Conservation (phyloP, 2,797 vertebrate species). For the Xenopus petersii region DNA sequence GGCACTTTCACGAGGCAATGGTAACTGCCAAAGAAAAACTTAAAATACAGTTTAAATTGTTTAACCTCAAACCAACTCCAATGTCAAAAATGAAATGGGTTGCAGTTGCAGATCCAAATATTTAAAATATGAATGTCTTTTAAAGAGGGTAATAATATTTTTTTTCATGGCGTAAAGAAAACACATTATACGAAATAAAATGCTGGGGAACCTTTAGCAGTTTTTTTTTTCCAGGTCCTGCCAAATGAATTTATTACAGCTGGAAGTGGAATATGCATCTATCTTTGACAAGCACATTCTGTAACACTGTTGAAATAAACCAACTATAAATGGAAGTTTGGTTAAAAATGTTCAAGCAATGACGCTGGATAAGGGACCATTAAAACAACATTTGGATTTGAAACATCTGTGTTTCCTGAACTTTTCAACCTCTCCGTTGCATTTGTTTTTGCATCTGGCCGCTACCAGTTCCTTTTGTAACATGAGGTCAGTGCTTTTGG, state of each 20-base stretch:
- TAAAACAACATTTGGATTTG: conserved; percentile 25
- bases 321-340: conserved; percentile 30
- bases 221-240: not conserved
- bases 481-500: conserved; percentile 13
- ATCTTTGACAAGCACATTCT: conserved; percentile 36
- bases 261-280: conserved; percentile 20
- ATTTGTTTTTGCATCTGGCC: conserved; percentile 2
- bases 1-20: too few relatives aligned
- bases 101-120: too few relatives aligned
- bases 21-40: too few relatives aligned
- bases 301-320: conserved; percentile 36
- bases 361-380: conserved; percentile 26
- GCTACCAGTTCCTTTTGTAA: conserved; percentile 10
- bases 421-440: conserved; percentile 26
- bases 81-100: too few relatives aligned
- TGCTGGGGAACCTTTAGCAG: not conserved
- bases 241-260: conserved; percentile 11
- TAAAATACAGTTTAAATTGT: too few relatives aligned
- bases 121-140: not conserved
- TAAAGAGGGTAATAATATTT: not conserved
- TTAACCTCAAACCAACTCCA: too few relatives aligned
- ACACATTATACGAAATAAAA: not conserved
- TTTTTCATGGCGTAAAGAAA: not conserved
- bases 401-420: conserved; percentile 40
- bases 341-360: conserved; percentile 25